phyloP scores from a whole-genome alignment of 30 jellyfish, hydroid and myxozoan genomes.

The Cassiopea xamachana region DNA sequence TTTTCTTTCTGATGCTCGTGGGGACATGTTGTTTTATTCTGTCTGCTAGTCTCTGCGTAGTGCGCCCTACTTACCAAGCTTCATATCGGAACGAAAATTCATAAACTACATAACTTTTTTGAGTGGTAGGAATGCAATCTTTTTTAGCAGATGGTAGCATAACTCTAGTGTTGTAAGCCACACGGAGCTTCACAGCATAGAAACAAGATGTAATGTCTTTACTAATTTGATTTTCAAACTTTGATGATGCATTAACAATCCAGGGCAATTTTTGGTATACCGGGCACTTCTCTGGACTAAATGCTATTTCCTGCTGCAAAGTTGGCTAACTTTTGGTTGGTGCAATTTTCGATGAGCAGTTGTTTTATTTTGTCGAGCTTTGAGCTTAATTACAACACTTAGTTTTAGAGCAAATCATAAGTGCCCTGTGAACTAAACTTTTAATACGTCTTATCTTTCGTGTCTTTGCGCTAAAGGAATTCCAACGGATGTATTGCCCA shows the following conservation, averaged over 20 bases:
- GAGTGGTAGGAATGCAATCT: neutral
- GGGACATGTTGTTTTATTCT: neutral
- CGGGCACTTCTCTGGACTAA: neutral
- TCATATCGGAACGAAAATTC: neutral
- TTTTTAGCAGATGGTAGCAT: neutral
- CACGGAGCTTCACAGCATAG: neutral
- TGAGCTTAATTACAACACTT: neutral
- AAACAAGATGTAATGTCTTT: neutral
- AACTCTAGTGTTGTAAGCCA: neutral
- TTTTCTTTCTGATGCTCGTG: neutral
- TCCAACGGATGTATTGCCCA: constrained; percentile 25
- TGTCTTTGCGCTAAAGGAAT: neutral
- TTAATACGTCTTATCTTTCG: neutral
- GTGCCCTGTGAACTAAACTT: constrained; percentile 21
- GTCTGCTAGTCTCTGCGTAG: neutral
- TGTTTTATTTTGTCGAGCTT: neutral
- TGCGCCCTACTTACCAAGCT: neutral
- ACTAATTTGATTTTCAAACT: neutral
- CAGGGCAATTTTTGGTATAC: neutral
- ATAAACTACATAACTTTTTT: neutral
- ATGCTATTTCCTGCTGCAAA: neutral
- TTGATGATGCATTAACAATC: neutral
- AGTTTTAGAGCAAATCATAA: constrained; percentile 10
- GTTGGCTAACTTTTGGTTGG: neutral
- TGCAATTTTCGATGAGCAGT: neutral